phyloP scores from a whole-genome alignment of 30 jellyfish, hydroid and myxozoan species.

The Hydra vulgaris region DNA sequence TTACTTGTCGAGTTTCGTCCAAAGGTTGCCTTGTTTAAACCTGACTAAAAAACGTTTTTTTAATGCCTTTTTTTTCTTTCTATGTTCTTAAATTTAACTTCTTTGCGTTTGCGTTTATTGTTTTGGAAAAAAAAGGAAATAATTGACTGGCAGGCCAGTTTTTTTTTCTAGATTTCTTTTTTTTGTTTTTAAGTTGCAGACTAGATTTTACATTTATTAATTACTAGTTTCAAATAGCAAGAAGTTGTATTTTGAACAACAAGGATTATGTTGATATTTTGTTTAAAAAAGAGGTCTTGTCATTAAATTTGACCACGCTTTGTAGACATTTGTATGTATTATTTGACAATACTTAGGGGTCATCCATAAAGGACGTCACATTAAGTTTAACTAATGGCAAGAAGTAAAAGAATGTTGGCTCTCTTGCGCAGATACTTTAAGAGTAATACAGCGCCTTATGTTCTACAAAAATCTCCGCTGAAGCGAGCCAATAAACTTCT shows the following conservation, averaged over 20 bases:
- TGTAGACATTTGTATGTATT: neutral
- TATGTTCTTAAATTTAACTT: neutral
- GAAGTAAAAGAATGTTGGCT: too few species aligned
- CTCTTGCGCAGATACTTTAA: too few species aligned
- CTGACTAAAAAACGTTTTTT: slow-evolving; percentile 59
- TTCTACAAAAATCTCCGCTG: too few species aligned
- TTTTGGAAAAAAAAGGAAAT: neutral
- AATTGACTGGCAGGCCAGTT: neutral
- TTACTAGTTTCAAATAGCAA: neutral
- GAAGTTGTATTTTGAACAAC: neutral
- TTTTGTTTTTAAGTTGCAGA: neutral
- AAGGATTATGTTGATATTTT: neutral
- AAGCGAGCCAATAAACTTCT: too few species aligned
- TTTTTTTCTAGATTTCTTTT: neutral
- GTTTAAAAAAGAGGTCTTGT: neutral
- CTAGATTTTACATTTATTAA: neutral
- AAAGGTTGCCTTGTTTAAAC: slow-evolving; percentile 59
- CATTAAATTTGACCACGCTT: neutral
- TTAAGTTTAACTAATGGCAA: too few species aligned
- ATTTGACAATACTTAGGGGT: neutral
- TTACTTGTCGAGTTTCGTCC: slow-evolving; percentile 65
- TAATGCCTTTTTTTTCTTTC: neutral
- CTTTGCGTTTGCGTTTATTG: neutral
- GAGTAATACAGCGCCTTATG: too few species aligned
- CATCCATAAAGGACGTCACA: too few species aligned